Conservation (phyloP, 2,113 vertebrate genomes). For the Perca fluviatilis region DNA sequence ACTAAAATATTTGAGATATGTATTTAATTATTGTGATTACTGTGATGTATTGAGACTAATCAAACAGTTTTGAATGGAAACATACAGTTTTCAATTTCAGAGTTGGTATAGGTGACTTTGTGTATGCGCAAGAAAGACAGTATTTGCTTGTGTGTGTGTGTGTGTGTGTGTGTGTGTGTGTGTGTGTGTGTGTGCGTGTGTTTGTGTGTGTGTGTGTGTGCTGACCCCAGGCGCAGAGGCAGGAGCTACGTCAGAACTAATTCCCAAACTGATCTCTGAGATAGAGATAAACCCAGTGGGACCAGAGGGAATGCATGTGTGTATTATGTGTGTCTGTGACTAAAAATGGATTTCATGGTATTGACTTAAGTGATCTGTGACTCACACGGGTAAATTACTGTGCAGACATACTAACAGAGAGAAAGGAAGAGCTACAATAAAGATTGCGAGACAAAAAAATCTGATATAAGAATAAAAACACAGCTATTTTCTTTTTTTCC, state of each 20-base stretch:
- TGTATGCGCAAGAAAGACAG: neutral
- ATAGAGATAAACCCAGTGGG: constrained; percentile 39
- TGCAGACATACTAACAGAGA: constrained; percentile 12
- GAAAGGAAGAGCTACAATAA: neutral
- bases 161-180: constrained; percentile 7
- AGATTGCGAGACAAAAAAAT: neutral
- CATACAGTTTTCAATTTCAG: neutral
- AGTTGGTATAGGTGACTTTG: neutral
- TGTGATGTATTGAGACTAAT: no score
- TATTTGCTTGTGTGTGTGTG: neutral
- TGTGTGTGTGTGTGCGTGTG: neutral
- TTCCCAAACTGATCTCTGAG: constrained; percentile 59
- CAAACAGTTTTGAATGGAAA: neutral
- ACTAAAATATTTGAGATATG: no score
- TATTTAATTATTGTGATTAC: no score
- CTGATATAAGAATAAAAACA: neutral
- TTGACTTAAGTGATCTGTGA: constrained; percentile 48
- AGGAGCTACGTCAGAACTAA: constrained; percentile 51
- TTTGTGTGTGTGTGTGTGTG: constrained; percentile 21
- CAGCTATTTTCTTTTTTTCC: neutral
- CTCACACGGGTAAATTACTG: constrained; percentile 28
- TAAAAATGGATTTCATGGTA: constrained; percentile 58
- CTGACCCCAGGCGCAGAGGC: constrained; percentile 5
- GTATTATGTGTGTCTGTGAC: constrained; percentile 16
- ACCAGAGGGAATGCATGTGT: neutral